Evolutionary conservation across 2,113 vertebrate genomes (phyloP).

Genomic region (Notothenia rossii): DNA sequence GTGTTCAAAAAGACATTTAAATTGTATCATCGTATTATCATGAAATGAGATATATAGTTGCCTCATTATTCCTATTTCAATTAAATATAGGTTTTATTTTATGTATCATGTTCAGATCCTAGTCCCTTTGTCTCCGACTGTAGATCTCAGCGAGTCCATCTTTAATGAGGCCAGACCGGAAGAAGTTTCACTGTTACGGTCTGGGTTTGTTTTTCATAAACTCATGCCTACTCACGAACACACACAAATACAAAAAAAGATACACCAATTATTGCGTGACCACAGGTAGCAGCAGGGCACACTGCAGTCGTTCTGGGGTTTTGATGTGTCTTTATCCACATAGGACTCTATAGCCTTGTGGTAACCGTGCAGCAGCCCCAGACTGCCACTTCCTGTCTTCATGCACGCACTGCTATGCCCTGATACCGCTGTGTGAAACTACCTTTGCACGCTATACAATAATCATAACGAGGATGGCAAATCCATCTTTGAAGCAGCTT

Average conservation of each 20-base stretch:
- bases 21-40: background rate
- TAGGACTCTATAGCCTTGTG: background rate
- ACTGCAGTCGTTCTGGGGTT: slow-evolving; percentile 30
- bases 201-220: background rate
- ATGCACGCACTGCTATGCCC: background rate
- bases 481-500: slow-evolving; percentile 2
- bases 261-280: slow-evolving; percentile 45
- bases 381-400: background rate
- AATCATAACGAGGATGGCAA: background rate
- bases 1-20: background rate
- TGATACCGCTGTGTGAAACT: background rate
- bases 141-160: slow-evolving; percentile 37
- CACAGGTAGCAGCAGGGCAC: slow-evolving; percentile 41
- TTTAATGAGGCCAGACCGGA: slow-evolving; percentile 42
- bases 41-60: background rate
- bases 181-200: slow-evolving; percentile 12
- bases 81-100: background rate
- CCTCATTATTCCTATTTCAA: background rate
- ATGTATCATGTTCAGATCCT: background rate
- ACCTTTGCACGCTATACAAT: background rate
- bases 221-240: background rate
- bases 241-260: background rate
- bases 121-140: background rate
- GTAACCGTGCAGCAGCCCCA: slow-evolving; percentile 12
- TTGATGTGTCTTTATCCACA: slow-evolving; percentile 37